Evolutionary conservation across 2,797 vertebrate species (phyloP).

Genomic region (Paguma larvata): DNA sequence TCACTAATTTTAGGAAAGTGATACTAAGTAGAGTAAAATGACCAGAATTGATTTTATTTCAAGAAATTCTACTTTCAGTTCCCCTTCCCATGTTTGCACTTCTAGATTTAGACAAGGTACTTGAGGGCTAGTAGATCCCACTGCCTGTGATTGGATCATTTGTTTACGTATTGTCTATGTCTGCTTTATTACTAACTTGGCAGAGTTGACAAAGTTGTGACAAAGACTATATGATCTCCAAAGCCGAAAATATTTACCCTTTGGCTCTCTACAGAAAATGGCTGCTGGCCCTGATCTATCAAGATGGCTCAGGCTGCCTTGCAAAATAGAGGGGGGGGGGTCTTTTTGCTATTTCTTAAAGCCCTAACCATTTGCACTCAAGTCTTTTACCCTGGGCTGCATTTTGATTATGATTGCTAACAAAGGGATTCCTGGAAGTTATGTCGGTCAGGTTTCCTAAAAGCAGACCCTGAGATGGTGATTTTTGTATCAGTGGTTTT

Average conservation of each 20-base stretch:
- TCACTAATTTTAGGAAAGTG: conserved; percentile 48
- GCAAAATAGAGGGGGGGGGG: neutral
- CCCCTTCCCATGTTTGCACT: neutral
- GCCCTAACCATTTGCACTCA: neutral
- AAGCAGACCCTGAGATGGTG: neutral
- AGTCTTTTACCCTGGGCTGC: neutral
- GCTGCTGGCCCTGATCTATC: neutral
- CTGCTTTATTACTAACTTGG: neutral
- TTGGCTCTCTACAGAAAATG: neutral
- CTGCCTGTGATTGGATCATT: neutral
- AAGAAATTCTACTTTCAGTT: conserved; percentile 32
- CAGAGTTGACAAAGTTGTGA: neutral
- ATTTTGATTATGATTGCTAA: neutral
- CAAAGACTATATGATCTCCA: neutral
- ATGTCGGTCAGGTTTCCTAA: neutral
- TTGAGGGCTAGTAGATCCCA: too few species aligned
- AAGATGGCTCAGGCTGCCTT: neutral
- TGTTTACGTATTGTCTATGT: neutral
- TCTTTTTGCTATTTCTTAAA: neutral
- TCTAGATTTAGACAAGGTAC: neutral
- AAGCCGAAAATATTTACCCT: neutral
- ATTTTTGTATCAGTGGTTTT: neutral
- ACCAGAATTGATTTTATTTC: neutral
- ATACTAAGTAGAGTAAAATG: neutral
- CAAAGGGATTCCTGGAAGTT: neutral